These are phyloP conservation scores for Mimumesa dahlbomi DNA, from an alignment of 2,888 invertebrate genomes.

Conservation along the genomic window DNA sequence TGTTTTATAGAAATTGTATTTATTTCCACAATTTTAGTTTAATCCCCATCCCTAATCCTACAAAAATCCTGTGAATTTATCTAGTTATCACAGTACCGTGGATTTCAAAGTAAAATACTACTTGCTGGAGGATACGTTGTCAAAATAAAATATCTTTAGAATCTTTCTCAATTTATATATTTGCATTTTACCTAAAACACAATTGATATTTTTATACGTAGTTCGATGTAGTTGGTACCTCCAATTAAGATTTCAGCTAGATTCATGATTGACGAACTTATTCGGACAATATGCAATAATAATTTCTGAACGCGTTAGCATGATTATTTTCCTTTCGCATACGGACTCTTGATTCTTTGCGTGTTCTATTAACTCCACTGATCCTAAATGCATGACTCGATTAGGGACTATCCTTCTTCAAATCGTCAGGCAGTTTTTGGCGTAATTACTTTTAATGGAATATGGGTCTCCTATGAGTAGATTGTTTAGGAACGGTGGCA, in stretches of 20 bases:
- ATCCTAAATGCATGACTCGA: slow-evolving; percentile 53
- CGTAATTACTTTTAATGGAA: slow-evolving; percentile 19
- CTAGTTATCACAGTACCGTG: neutral
- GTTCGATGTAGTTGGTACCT: too few species aligned
- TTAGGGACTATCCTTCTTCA: slow-evolving; percentile 28
- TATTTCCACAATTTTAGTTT: neutral
- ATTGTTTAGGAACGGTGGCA: slow-evolving; percentile 21
- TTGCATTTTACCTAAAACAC: too few species aligned
- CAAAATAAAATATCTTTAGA: too few species aligned
- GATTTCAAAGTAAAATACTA: neutral
- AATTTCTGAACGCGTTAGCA: slow-evolving; percentile 47
- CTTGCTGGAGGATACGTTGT: too few species aligned
- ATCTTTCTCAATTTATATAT: too few species aligned
- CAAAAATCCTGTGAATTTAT: neutral
- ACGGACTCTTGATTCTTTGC: slow-evolving; percentile 40
- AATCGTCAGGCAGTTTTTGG: slow-evolving; percentile 31
- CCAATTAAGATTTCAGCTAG: too few species aligned
- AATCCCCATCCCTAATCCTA: neutral
- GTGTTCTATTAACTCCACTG: slow-evolving; percentile 54
- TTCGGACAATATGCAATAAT: slow-evolving; percentile 47
- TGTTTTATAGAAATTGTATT: neutral
- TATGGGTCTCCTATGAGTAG: slow-evolving; percentile 24
- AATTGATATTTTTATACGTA: too few species aligned
- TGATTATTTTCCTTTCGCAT: slow-evolving; percentile 32
- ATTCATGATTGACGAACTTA: too few species aligned